These are phyloP conservation scores for Leptogaster cylindrica DNA, from an alignment of 2,888 invertebrate species.

Conservation along the genomic window DNA sequence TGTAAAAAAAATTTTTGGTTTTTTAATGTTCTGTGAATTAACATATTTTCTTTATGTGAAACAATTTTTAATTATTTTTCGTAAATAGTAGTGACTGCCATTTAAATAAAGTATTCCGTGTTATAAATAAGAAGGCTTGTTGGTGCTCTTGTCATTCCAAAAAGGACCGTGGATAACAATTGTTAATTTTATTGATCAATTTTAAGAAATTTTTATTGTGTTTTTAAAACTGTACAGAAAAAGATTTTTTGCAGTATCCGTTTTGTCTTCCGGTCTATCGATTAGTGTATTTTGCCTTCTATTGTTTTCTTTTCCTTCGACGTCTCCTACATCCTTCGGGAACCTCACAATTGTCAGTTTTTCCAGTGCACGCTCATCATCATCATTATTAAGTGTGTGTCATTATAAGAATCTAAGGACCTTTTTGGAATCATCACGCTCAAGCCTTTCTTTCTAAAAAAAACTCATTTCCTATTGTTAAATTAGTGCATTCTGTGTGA, in stretches of 20 bases:
- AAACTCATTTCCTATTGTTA: neutral
- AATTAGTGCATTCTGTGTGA: slow-evolving; percentile 18
- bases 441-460: slow-evolving; percentile 26
- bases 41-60: neutral
- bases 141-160: slow-evolving; percentile 10
- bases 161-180: slow-evolving; percentile 18
- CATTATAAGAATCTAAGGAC: neutral
- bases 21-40: slow-evolving; percentile 10
- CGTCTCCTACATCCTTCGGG: slow-evolving; percentile 11
- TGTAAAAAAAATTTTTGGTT: slow-evolving; percentile 6
- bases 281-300: slow-evolving; percentile 20
- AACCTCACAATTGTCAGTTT: slow-evolving; percentile 14
- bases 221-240: slow-evolving; percentile 6
- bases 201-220: slow-evolving; percentile 9
- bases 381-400: neutral
- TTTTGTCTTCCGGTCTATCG: slow-evolving; percentile 35
- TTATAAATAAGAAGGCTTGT: neutral
- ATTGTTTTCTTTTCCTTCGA: slow-evolving; percentile 15
- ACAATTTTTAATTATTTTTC: neutral
- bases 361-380: neutral
- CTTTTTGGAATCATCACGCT: slow-evolving; percentile 15
- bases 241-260: slow-evolving; percentile 28
- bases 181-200: slow-evolving; percentile 19
- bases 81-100: neutral
- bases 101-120: no score